Base-by-base conservation (phyloP, 2,888 invertebrate genomes). In the Flexamia atlantica region DNA sequence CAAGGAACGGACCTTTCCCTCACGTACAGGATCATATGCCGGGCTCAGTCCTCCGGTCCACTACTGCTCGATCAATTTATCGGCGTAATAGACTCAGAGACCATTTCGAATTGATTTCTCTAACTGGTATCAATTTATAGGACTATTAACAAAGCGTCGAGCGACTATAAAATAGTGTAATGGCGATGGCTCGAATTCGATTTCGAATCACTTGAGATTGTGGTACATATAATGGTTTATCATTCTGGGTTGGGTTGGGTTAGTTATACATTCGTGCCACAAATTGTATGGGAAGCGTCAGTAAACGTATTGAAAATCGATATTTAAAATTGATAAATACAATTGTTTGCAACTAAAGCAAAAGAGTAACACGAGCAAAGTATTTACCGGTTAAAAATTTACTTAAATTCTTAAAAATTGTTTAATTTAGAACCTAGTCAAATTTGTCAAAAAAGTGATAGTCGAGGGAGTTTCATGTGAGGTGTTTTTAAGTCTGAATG, bases 31-130 rank as follows among this genome's bases (percentile, higher is more conserved):
- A 60, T 60, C 28, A 60, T 20, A 60, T 60, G 36, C 60, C 12
- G 25, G 10, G 3, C 60, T 2, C 60, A 5, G 68, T 32, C 32
- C 30, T 4, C 32, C 68, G 5, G 68, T 20, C 30, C 23, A 23
- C 60, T 60, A 17, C 60, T 28, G 7, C 28, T 53, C 23, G 64
- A 64, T 28, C 64, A 28, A 64, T 64, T 17, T 70, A 70, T 70
- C 68, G n/a, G 5, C 5, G 40, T 70, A 70, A 70, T 70, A 5
- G 70, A 70, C 40, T 40, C 70, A n/a, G 40, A 10, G 70, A 36
- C 70, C 70, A n/a, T 70, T 70, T 40, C 70, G 70, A 70, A 70
- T 70, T 70, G 70, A 70, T 70, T 70, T 40, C 70, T 70, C n/a
- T 70, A 70, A 70, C 70, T 70, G 70, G 70, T 70, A 70, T 17